Conservation (phyloP, 1,140 invertebrate genomes). For the Pseudomyrmex sp. region DNA sequence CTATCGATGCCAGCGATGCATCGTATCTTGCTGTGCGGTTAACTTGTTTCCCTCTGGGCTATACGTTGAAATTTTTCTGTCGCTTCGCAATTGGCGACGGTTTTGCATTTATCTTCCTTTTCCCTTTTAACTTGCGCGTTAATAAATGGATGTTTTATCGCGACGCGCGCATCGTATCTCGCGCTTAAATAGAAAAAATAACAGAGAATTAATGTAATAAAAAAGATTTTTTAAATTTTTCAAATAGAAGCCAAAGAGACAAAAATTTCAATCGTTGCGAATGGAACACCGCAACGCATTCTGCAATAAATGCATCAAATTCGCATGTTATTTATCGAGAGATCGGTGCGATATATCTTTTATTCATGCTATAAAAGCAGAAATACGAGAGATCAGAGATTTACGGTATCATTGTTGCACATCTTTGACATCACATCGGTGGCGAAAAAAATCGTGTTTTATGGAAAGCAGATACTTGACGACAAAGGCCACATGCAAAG, state of each 20-base stretch:
- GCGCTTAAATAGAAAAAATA: constrained; percentile 2
- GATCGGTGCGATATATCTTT: neutral
- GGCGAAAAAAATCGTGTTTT: constrained; percentile 41
- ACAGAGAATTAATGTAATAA: too few relatives aligned
- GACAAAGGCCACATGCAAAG: constrained; percentile 48
- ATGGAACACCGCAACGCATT: neutral
- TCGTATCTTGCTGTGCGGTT: constrained; percentile 34
- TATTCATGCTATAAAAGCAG: neutral
- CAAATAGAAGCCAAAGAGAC: too few relatives aligned
- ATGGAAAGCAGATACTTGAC: constrained; percentile 58
- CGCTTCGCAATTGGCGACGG: constrained; percentile 18
- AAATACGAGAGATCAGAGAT: constrained; percentile 24
- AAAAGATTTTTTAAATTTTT: too few relatives aligned
- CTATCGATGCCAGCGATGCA: constrained; percentile 38
- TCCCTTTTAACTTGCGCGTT: neutral
- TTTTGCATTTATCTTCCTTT: neutral
- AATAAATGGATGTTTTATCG: neutral
- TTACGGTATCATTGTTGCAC: constrained; percentile 19
- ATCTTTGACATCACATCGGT: constrained; percentile 46
- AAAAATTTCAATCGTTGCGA: neutral
- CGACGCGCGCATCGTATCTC: neutral
- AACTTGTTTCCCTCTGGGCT: constrained; percentile 4
- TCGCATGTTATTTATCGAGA: neutral
- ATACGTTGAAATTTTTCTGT: constrained; percentile 31
- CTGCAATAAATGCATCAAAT: neutral